Conservation (phyloP, 1,140 invertebrate species). For the Listronotus bonariensis region DNA sequence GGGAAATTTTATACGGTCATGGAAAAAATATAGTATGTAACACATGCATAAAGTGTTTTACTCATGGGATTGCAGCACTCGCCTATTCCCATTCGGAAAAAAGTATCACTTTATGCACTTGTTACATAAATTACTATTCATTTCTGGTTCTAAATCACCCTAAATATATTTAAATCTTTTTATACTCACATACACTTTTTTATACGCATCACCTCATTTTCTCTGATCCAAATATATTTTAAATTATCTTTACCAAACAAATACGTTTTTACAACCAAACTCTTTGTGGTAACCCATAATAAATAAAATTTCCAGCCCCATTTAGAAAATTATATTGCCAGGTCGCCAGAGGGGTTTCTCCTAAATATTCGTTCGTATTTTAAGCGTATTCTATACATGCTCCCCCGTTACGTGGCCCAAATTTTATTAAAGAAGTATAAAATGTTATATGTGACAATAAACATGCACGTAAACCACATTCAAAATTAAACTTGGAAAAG, state of each 20-base stretch:
- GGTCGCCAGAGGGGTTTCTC: constrained; percentile 31
- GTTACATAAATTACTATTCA: no score
- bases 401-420: constrained; percentile 23
- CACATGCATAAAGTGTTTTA: no score
- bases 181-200: no score
- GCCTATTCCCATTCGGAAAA: no score
- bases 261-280: constrained; percentile 13
- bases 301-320: constrained; percentile 32
- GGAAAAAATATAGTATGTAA: no score
- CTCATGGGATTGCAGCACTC: no score
- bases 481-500: constrained; percentile 37
- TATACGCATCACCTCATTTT: no score
- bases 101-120: no score
- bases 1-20: no score
- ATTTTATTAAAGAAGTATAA: constrained; percentile 41
- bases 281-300: constrained; percentile 28
- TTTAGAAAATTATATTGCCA: constrained; percentile 35
- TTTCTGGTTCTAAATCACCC: no score
- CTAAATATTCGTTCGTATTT: constrained; percentile 31
- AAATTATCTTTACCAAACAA: constrained; percentile 1
- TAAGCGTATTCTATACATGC: constrained; percentile 27
- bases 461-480: constrained; percentile 40
- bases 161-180: no score
- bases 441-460: constrained; percentile 41
- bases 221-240: no score